Evolutionary conservation across 1,140 invertebrate species (phyloP).

Genomic region (Vanessa tameamea): DNA sequence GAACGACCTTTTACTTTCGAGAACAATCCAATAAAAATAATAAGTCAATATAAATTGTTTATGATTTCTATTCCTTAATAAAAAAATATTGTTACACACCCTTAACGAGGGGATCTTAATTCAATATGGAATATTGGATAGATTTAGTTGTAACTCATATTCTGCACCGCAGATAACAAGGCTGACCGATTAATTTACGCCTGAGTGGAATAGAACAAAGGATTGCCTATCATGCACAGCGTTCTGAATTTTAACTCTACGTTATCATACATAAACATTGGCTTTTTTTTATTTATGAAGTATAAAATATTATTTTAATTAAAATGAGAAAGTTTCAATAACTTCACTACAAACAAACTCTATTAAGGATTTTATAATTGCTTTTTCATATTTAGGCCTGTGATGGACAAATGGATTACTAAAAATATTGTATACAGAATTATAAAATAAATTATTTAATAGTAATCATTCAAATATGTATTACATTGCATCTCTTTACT

Average conservation of each 20-base stretch:
- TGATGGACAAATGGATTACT: no score
- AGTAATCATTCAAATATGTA: no score
- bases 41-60: background rate
- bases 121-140: background rate
- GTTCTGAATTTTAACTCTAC: background rate
- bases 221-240: background rate
- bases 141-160: background rate
- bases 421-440: no score
- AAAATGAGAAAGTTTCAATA: no score
- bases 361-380: no score
- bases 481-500: no score
- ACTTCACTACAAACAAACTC: no score
- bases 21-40: background rate
- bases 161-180: background rate
- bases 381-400: no score
- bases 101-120: no score
- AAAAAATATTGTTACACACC: background rate
- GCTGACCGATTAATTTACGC: constrained; percentile 2
- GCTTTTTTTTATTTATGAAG: background rate
- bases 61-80: background rate
- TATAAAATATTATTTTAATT: background rate
- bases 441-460: no score
- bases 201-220: background rate
- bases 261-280: background rate
- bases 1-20: background rate